A percentile compares a stretch with the other conserved stretches of the same genome.
Conservation (phyloP, 2,113 vertebrate genomes). For the Monopterus albus region DNA sequence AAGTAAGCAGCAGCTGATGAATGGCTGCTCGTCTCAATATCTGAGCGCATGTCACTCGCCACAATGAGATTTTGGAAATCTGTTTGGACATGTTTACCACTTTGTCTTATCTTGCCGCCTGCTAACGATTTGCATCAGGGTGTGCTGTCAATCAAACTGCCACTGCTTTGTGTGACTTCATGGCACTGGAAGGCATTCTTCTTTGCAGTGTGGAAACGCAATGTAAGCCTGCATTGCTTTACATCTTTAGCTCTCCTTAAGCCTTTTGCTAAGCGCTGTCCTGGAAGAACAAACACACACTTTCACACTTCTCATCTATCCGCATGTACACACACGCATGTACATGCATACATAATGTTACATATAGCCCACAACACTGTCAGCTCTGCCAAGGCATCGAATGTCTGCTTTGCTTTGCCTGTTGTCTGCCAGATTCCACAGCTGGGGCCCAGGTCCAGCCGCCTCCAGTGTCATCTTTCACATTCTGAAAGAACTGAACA, state of each 20-base stretch:
- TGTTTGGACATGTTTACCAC: constrained; percentile 21
- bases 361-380: constrained; percentile 36
- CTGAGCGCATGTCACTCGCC: constrained; percentile 13
- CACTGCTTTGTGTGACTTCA: too few relatives aligned
- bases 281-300: constrained; percentile 16
- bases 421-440: constrained; percentile 2
- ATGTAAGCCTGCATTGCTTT: too few relatives aligned
- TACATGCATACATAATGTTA: constrained; percentile 37
- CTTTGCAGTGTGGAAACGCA: too few relatives aligned
- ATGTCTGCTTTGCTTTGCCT: constrained; percentile 30
- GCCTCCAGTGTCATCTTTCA: background rate
- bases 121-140: constrained; percentile 14
- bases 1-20: constrained; percentile 42
- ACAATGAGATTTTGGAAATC: constrained; percentile 8
- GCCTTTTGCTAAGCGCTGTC: constrained; percentile 20
- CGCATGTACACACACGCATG: constrained; percentile 18
- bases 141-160: constrained; percentile 43
- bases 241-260: constrained; percentile 24
- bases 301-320: background rate
- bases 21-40: background rate
- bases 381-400: constrained; percentile 50
- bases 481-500: constrained; percentile 15
- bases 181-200: too few relatives aligned
- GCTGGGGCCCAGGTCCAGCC: background rate
- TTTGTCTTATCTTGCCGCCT: constrained; percentile 36